Base-by-base conservation (phyloP, 2,113 vertebrate species). In the Casuarius casuarius region DNA sequence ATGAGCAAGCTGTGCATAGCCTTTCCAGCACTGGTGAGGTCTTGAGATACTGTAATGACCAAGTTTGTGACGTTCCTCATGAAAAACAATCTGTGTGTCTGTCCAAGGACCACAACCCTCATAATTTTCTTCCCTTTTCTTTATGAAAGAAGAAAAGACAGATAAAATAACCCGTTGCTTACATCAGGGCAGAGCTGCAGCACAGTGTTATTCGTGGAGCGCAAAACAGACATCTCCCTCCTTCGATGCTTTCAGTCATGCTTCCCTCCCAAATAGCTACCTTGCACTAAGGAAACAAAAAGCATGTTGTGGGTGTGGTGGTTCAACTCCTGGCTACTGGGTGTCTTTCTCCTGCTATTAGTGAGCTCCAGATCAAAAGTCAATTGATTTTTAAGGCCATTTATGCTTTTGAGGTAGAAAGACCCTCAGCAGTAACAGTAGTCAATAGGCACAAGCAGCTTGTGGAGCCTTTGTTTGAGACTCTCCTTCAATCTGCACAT, bases 61-160 rank as follows among this genome's bases (percentile, higher is more conserved):
- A 80, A 68, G 77, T 83, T 77, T 73, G 22, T 52, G 92, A 84
- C 10, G 92, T 91, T 96, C 66, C 46, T 91, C 72, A 33, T 83
- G 71, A 91, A 96, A 82, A 91, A 63, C 67, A 85, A 56, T 51
- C 59, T 77, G 77, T 84, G 49, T 87, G 59, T 73, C 12, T 72
- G 19, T 40, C 48, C 38, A 54, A 76, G 74, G 52, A 83, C 54
- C 80, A 56, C 68, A 23, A 46, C 28, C 44, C 33, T 70, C 74
- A 88, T 7, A 7, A 58, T 22, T 82, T 63, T 25, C 49, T 59
- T 59, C 79, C 14, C 23, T 84, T 85, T 91, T 59, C 49, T 56
- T 66, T 59, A 59, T 49, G 80, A 25, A 48, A 75, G 10, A 49
- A 48, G 28, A 62, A 70, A 42, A 54, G 29, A 86, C 66, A 83